Conservation (phyloP, 2,797 vertebrate genomes). For the Adrianichthys oophorus region DNA sequence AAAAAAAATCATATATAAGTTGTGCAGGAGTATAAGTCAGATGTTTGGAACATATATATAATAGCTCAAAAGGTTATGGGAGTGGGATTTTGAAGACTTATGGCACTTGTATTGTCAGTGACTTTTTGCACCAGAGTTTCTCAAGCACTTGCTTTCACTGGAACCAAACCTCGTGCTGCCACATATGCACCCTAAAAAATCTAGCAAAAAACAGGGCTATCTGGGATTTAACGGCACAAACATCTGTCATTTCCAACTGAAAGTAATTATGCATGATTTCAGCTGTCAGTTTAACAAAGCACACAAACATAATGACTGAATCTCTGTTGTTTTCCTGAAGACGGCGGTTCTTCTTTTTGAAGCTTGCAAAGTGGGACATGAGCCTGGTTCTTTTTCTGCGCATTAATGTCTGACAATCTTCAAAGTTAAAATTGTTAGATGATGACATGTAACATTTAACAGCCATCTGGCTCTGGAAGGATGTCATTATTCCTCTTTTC, state of each 20-base stretch:
- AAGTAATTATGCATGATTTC: conserved; percentile 35
- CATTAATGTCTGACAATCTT: conserved; percentile 22
- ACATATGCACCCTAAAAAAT: conserved; percentile 1
- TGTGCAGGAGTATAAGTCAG: too few species aligned
- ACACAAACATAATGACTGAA: conserved; percentile 29
- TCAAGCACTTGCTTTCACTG: too few species aligned
- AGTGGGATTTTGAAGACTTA: too few species aligned
- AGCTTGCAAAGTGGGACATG: conserved; percentile 7
- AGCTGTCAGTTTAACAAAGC: conserved; percentile 39
- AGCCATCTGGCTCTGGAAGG: conserved; percentile 41
- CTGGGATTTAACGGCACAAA: conserved; percentile 27
- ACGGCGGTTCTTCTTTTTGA: conserved; percentile 2
- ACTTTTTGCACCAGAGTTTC: too few species aligned
- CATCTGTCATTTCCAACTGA: conserved; percentile 32
- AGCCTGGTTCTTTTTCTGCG: conserved; percentile 2
- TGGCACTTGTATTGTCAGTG: too few species aligned
- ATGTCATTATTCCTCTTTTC: conserved; percentile 30
- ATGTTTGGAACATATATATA: too few species aligned
- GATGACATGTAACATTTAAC: conserved; percentile 53
- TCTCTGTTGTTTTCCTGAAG: conserved; percentile 16
- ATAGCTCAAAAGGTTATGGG: too few species aligned
- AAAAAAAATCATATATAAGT: too few species aligned
- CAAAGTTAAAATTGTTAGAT: conserved; percentile 34
- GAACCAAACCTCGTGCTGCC: neutral
- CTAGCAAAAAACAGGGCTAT: neutral